Percentiles rank a stretch among this genome's conserved stretches.
phyloP scores from a whole-genome alignment of 2,797 vertebrate species.

The Melanotaenia pygmaea region DNA sequence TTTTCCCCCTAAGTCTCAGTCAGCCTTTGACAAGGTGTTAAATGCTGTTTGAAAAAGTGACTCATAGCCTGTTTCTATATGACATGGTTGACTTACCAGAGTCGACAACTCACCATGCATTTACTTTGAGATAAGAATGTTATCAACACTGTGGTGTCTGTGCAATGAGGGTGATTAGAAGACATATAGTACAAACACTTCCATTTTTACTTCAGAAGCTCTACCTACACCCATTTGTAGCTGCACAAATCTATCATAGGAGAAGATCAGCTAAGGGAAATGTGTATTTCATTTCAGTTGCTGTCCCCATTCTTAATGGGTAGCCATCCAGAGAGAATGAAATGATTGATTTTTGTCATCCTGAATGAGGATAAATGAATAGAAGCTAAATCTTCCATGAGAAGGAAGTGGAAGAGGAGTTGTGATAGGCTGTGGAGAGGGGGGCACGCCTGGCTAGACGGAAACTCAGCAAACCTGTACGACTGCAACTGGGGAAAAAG shows the following conservation, averaged over 20 bases:
- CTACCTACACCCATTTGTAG: constrained; percentile 75
- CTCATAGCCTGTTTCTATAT: constrained; percentile 62
- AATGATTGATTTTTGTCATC: constrained; percentile 86
- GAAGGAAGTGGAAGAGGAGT: constrained; percentile 62
- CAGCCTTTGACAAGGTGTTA: constrained; percentile 68
- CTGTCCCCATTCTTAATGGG: constrained; percentile 81
- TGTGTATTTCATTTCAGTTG: constrained; percentile 84
- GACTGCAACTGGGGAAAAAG: constrained; percentile 60
- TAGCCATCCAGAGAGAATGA: constrained; percentile 84
- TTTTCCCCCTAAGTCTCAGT: constrained; percentile 25
- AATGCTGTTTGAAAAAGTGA: constrained; percentile 60
- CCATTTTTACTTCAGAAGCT: constrained; percentile 80
- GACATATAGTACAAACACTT: constrained; percentile 78
- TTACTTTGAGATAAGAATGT: constrained; percentile 68
- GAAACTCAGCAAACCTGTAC: constrained; percentile 74
- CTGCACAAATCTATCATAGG: constrained; percentile 81
- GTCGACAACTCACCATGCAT: constrained; percentile 72
- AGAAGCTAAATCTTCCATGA: constrained; percentile 73
- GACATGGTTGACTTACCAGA: constrained; percentile 70
- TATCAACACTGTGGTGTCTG: constrained; percentile 73
- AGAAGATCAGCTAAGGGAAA: constrained; percentile 79
- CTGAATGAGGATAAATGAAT: constrained; percentile 83
- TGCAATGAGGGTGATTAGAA: constrained; percentile 83
- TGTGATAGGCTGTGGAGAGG: constrained; percentile 39
- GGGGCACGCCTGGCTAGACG: constrained; percentile 67